These are phyloP conservation scores for Trilocha varians DNA, from an alignment of 2,888 invertebrate species.

Conservation along the genomic window DNA sequence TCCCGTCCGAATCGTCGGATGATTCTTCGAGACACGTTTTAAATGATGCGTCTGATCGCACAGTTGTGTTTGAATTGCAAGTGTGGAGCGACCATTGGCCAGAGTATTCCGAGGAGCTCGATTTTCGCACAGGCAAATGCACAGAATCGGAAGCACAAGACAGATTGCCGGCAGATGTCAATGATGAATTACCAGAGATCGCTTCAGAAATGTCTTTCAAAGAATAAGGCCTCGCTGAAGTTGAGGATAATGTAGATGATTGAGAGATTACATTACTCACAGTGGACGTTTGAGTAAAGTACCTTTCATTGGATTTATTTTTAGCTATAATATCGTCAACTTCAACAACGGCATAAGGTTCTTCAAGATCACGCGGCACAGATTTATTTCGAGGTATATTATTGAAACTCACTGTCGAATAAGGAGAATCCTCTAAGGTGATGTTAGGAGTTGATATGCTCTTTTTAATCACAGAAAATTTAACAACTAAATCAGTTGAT, in stretches of 20 bases:
- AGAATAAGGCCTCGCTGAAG: constrained; percentile 50
- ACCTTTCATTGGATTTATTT: constrained; percentile 23
- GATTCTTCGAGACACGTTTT: constrained; percentile 58
- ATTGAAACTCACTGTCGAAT: constrained; percentile 35
- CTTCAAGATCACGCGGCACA: constrained; percentile 50
- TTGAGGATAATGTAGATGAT: constrained; percentile 41
- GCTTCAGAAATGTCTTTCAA: constrained; percentile 60
- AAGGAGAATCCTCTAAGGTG: constrained; percentile 43
- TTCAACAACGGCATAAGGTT: constrained; percentile 49
- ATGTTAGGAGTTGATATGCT: constrained; percentile 66
- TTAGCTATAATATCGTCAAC: constrained; percentile 39
- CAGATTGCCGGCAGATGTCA: constrained; percentile 41
- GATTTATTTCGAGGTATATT: constrained; percentile 49
- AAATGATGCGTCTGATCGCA: constrained; percentile 54
- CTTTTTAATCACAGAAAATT: constrained; percentile 59
- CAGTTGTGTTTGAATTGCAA: constrained; percentile 56
- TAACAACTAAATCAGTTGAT: constrained; percentile 43
- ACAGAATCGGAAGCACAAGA: constrained; percentile 49
- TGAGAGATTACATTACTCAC: constrained; percentile 45
- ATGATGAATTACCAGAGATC: constrained; percentile 52
- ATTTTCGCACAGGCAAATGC: constrained; percentile 48
- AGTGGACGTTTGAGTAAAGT: constrained; percentile 17
- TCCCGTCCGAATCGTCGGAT: constrained; percentile 51
- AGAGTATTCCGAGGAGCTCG: constrained; percentile 64
- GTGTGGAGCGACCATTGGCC: constrained; percentile 60